Conservation (phyloP, 2,888 invertebrate species). For the Lobophora halterata region DNA sequence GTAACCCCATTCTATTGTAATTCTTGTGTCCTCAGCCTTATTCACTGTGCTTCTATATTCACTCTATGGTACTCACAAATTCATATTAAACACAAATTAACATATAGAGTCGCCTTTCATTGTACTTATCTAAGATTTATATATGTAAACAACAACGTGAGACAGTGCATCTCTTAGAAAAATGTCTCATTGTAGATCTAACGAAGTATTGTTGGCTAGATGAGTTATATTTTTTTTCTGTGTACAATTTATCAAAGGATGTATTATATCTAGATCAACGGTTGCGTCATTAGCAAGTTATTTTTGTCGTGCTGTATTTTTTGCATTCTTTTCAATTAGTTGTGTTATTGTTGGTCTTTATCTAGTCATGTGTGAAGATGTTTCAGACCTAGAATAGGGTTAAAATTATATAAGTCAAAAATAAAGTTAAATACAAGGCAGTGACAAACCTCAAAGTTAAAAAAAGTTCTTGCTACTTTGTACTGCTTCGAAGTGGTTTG, state of each 20-base stretch:
- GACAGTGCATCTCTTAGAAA: slow-evolving; percentile 43
- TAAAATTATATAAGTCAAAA: too few species aligned
- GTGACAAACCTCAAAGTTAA: too few species aligned
- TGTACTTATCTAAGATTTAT: slow-evolving; percentile 69
- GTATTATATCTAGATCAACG: slow-evolving; percentile 42
- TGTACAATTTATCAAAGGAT: slow-evolving; percentile 5
- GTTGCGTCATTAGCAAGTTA: slow-evolving; percentile 45
- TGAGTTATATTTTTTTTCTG: slow-evolving; percentile 53
- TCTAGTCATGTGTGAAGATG: slow-evolving; percentile 4
- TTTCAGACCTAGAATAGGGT: too few species aligned
- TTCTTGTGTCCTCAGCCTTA: slow-evolving; percentile 39
- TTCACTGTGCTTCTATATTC: background rate
- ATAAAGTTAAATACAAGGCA: too few species aligned
- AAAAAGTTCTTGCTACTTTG: too few species aligned
- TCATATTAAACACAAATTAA: slow-evolving; percentile 78
- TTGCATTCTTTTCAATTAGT: slow-evolving; percentile 25
- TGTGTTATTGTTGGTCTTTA: slow-evolving; percentile 16
- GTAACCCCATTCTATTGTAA: slow-evolving; percentile 28
- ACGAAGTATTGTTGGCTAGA: slow-evolving; percentile 66
- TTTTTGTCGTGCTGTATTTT: slow-evolving; percentile 36
- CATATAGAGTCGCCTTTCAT: slow-evolving; percentile 66
- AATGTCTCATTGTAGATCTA: slow-evolving; percentile 40
- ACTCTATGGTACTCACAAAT: slow-evolving; percentile 44
- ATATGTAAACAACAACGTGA: slow-evolving; percentile 69
- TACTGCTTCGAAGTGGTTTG: too few species aligned